Base-by-base conservation (phyloP, 2,113 vertebrate genomes). In the Pardalotus punctatus region DNA sequence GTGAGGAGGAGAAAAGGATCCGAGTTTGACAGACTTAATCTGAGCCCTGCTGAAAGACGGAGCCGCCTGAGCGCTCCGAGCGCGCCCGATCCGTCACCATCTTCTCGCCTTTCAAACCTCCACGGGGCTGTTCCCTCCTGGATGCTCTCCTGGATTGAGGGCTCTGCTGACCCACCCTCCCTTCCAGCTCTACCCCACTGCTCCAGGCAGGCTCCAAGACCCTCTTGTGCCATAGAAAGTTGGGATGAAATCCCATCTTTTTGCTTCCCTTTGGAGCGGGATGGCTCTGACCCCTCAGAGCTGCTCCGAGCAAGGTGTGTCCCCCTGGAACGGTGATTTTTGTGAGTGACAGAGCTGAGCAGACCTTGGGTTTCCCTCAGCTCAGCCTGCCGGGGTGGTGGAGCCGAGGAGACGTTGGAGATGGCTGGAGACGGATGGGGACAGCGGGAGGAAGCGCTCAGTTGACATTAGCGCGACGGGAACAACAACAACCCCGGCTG, bases 401-500 rank as follows among this genome's bases (percentile, higher is more conserved):
- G 81, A 62, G 69, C 69, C 54, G 38, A 61, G 58, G 33, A 90
- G 79, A 80, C 7, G 10, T 18, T 1, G 9, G 19, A 19, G 58
- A 88, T 50, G 79, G 82, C 86, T 93, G 71, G 81, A 94, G 51
- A 86, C 77, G 88, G 83, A 24, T 23, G 0, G 85, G 82, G 82
- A 88, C 93, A 81, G 95, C 9, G 90, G 79, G 88, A 95, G 91
- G 96, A 96, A 95, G 80, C 9, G 0, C 88, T 93, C 47, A 5
- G 86, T 95, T 97, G 94, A 92, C 62, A 88, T 88, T 97, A 92
- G 77, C 83, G 6, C 1, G 20, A 91, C 22, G 96, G 86, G 86
- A 95, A 95, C 69, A 89, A 91, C 96, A 96, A 88, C 93, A 94
- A 40, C 74, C 73, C 51, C 33, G 72, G 91, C 91, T 92, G 93